phyloP scores from a whole-genome alignment of 53 echinoderm and acorn worm species.

The Mesocentrotus franciscanus region DNA sequence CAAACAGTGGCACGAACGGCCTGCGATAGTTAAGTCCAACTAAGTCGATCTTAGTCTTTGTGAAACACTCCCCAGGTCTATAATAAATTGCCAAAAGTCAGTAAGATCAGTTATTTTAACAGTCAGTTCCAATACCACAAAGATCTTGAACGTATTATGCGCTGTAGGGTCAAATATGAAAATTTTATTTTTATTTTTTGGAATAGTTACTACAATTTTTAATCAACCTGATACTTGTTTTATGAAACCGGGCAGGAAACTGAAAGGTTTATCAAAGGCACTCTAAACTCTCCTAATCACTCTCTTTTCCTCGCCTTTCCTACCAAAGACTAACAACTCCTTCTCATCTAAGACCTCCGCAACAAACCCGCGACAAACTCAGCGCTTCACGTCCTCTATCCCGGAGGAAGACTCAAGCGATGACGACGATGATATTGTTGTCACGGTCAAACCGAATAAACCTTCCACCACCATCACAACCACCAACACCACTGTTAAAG shows the following conservation, averaged over 20 bases:
- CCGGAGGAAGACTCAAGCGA: slow-evolving; percentile 11
- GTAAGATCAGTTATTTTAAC: no score
- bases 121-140: no score
- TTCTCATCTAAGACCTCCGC: not conserved
- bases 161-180: no score
- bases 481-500: slow-evolving; percentile 1
- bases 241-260: not conserved
- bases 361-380: not conserved
- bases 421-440: slow-evolving; percentile 64
- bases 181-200: no score
- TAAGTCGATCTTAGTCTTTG: no score
- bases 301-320: not conserved
- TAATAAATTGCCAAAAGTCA: no score
- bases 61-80: no score
- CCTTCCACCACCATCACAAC: not conserved
- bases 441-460: slow-evolving; percentile 55
- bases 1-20: no score
- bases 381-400: slow-evolving; percentile 22
- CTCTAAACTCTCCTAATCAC: not conserved
- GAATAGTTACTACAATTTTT: no score
- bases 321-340: slow-evolving; percentile 56
- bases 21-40: no score
- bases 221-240: no score
- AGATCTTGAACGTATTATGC: no score
- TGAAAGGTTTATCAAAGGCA: not conserved